Evolutionary conservation across 2,888 invertebrate genomes (phyloP).

Genomic region (Macrophya alboannulata): DNA sequence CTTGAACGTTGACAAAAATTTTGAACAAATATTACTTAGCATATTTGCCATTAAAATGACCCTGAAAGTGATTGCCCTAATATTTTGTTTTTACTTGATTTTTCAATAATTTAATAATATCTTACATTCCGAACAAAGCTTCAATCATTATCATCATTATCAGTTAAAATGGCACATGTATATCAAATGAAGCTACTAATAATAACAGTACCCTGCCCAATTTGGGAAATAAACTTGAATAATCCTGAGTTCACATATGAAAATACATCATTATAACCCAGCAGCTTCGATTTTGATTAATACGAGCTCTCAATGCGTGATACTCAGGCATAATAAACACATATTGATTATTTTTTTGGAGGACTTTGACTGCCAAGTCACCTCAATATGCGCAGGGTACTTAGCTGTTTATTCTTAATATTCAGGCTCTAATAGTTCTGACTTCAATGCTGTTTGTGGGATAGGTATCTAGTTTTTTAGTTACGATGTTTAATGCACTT

Average conservation of each 20-base stretch:
- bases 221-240: not conserved
- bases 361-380: not conserved
- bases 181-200: constrained; percentile 12
- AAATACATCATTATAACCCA: not conserved
- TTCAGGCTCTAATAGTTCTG: not conserved
- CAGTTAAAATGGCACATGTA: constrained; percentile 13
- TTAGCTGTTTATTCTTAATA: constrained; percentile 1
- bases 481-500: not conserved
- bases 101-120: constrained; percentile 12
- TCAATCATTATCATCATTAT: constrained; percentile 26
- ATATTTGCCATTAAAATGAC: not conserved
- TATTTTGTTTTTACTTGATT: not conserved
- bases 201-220: not conserved
- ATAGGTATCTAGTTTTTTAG: not conserved
- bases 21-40: not conserved
- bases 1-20: not conserved
- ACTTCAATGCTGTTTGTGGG: not conserved
- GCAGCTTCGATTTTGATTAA: not conserved
- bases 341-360: not conserved
- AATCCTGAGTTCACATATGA: not conserved
- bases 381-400: not conserved
- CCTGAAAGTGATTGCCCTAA: constrained; percentile 23
- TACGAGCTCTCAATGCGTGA: not conserved
- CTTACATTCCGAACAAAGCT: constrained; percentile 29
- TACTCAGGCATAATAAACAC: not conserved